phyloP scores from a whole-genome alignment of 2,888 invertebrate genomes.

The Rhaphigaster nebulosa region DNA sequence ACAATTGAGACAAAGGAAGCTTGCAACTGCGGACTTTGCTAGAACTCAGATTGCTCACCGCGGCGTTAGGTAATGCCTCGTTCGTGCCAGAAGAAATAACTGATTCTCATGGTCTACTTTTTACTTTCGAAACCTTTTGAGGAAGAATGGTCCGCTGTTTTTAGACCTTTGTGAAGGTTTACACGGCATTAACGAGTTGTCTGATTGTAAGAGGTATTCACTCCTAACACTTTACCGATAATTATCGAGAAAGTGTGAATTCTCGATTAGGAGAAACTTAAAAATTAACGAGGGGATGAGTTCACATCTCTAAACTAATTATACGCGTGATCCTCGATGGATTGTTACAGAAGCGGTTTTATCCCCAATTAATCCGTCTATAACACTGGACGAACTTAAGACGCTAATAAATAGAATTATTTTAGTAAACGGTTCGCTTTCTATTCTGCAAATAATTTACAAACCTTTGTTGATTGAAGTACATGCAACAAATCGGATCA shows the following conservation, averaged over 20 bases:
- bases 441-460: background rate
- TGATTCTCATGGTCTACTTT: slow-evolving; percentile 4
- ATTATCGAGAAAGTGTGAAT: slow-evolving; percentile 39
- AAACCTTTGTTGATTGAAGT: background rate
- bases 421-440: background rate
- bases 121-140: slow-evolving; percentile 13
- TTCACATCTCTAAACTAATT: background rate
- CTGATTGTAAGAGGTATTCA: background rate
- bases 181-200: background rate
- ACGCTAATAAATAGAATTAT: background rate
- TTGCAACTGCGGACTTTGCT: background rate
- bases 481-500: background rate
- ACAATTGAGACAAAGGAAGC: background rate
- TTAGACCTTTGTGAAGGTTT: background rate
- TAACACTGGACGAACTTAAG: background rate
- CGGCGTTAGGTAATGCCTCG: background rate
- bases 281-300: background rate
- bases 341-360: background rate
- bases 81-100: background rate
- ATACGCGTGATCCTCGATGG: background rate
- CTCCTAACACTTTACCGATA: background rate
- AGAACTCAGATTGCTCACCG: background rate
- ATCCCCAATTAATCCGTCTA: background rate
- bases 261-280: background rate
- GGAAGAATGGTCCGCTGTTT: background rate